A percentile compares a stretch with the other conserved stretches of the same genome.
Evolutionary conservation across 64 coral and sea anemone species (phyloP).

Genomic region (Dendrophyllia cribrosa): DNA sequence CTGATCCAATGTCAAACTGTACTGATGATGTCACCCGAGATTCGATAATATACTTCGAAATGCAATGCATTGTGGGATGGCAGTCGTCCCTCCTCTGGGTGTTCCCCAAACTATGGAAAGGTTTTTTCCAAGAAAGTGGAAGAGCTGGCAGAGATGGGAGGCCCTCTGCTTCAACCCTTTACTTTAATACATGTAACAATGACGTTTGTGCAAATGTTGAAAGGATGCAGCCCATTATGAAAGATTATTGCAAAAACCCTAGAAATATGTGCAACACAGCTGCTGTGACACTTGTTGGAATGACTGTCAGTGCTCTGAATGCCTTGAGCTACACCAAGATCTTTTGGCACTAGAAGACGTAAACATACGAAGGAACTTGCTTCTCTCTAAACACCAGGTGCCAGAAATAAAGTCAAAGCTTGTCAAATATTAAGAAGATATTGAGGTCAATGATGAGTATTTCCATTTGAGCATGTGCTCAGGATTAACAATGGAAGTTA

Average conservation of each 20-base stretch:
- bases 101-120: not conserved
- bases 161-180: not conserved
- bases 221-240: not conserved
- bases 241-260: not conserved
- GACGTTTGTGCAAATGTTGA: conserved; percentile 11
- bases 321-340: not conserved
- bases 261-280: not conserved
- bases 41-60: too few species aligned
- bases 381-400: not conserved
- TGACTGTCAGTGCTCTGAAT: not conserved
- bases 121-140: conserved; percentile 26
- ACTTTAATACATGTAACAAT: not conserved
- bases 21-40: too few species aligned
- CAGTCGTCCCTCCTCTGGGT: conserved; percentile 17
- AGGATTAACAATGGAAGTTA: conserved; percentile 6
- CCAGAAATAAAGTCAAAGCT: not conserved
- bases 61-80: conserved; percentile 25
- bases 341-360: not conserved
- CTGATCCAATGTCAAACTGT: too few species aligned
- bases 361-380: not conserved
- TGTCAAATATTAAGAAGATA: not conserved
- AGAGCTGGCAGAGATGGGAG: conserved; percentile 34
- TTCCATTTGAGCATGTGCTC: not conserved
- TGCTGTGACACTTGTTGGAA: not conserved
- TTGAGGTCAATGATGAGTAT: not conserved